These are phyloP conservation scores for Coracias cyanogaster DNA, from an alignment of 2,797 vertebrate genomes.

Conservation along the genomic window DNA sequence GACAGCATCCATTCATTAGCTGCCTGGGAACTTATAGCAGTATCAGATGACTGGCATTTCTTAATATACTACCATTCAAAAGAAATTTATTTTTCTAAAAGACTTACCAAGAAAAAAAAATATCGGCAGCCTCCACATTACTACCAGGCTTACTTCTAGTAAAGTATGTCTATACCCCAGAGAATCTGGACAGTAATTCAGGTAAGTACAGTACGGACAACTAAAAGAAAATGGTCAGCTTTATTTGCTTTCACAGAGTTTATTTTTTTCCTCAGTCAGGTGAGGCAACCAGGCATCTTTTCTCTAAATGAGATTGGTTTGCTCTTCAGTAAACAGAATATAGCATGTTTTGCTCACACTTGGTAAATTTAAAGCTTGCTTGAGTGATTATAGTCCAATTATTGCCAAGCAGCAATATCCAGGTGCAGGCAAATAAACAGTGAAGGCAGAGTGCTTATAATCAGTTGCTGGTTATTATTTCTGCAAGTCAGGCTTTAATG, in stretches of 20 bases:
- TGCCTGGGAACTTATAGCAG: neutral
- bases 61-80: neutral
- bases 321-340: conserved; percentile 51
- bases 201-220: neutral
- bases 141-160: neutral
- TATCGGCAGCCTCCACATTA: neutral
- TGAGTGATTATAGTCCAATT: conserved; percentile 56
- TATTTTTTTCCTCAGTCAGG: neutral
- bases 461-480: conserved; percentile 49
- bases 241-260: neutral
- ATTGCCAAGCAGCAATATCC: conserved; percentile 61
- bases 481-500: conserved; percentile 12
- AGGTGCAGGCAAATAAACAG: conserved; percentile 64
- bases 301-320: neutral
- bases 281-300: neutral
- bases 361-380: conserved; percentile 60
- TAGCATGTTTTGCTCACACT: conserved; percentile 26
- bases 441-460: conserved; percentile 57
- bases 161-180: neutral
- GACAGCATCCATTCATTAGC: neutral
- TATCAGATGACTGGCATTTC: neutral
- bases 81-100: conserved; percentile 18
- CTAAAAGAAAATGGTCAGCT: neutral
- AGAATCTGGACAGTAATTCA: neutral
- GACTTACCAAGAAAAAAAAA: neutral